Base-by-base conservation (phyloP, 2,888 invertebrate genomes). In the Lycaena phlaeas region DNA sequence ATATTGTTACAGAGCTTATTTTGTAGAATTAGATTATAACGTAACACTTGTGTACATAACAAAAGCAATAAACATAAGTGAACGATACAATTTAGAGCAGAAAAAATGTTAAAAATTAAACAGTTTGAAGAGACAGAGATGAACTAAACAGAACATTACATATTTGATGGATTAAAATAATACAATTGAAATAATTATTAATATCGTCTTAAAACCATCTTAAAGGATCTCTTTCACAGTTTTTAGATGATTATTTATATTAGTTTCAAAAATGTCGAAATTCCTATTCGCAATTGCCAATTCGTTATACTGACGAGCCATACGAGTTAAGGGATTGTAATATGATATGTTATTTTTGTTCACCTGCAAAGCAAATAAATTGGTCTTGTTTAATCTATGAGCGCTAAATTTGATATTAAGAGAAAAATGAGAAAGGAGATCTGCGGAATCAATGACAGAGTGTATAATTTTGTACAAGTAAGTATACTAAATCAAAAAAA, bases 331-430 rank as follows among this genome's bases (percentile, higher is more conserved):
- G 2, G 14, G 28, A 9, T 31, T 31, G 1, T 17, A 31, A 17
- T 31, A 31, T 1, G 18, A 31, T 17, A 31, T 31, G 17, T 18
- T 31, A 10, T 31, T 31, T 31, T 17, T 31, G 11, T 31, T 5
- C 2, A 17, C 15, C 14, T 17, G 31, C 6, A 31, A 17, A 6
- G 31, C 31, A 17, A 31, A 31, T 5, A 31, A 1, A 6, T 31
- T 31, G 9, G 10, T 31, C 6, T n/a, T 17, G 6, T 17, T n/a
- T 17, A 17, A 6, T 14, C 31, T 31, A n/a, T 17, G 31, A 5
- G 31, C 31, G 9, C 31, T 31, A 17, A 31, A 31, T 17, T 31
- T 31, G 1, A 11, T 31, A 17, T 31, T 31, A n/a, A 31, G 10
- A 7, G 15, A 4, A 2, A 31, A 12, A 7, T 31, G 31, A 5